These are phyloP conservation scores for Sipha maydis DNA, from an alignment of 2,888 invertebrate genomes.

Conservation along the genomic window DNA sequence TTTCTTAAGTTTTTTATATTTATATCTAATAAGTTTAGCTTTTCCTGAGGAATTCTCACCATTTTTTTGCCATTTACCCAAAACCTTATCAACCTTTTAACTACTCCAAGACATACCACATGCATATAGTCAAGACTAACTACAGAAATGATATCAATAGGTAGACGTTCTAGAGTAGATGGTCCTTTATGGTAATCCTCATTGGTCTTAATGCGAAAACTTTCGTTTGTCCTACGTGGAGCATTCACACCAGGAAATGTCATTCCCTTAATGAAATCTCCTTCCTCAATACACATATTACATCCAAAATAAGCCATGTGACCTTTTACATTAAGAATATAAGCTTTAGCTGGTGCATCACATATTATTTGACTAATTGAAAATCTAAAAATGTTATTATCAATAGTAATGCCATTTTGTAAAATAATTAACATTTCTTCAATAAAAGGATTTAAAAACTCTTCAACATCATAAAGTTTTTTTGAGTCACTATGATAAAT, in stretches of 20 bases:
- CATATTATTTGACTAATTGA: background rate
- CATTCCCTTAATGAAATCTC: background rate
- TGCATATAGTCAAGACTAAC: conserved; percentile 11
- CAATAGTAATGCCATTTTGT: background rate
- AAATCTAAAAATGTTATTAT: background rate
- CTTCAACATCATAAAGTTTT: background rate
- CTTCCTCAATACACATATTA: background rate
- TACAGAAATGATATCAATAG: conserved; percentile 8
- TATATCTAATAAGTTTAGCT: background rate
- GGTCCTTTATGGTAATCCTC: conserved; percentile 1
- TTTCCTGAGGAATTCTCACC: background rate
- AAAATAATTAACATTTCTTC: background rate
- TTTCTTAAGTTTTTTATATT: background rate
- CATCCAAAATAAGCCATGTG: background rate
- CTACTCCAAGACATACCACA: too few relatives aligned
- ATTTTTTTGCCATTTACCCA: conserved; percentile 24
- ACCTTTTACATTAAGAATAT: background rate
- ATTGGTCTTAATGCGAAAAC: background rate
- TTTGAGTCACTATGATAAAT: background rate
- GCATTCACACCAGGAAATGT: background rate
- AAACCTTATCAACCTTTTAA: background rate
- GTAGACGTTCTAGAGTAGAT: background rate
- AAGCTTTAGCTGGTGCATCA: background rate
- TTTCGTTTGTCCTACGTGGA: background rate
- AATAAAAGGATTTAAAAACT: background rate